phyloP scores from a whole-genome alignment of 2,888 invertebrate species.

The Luperina testacea region DNA sequence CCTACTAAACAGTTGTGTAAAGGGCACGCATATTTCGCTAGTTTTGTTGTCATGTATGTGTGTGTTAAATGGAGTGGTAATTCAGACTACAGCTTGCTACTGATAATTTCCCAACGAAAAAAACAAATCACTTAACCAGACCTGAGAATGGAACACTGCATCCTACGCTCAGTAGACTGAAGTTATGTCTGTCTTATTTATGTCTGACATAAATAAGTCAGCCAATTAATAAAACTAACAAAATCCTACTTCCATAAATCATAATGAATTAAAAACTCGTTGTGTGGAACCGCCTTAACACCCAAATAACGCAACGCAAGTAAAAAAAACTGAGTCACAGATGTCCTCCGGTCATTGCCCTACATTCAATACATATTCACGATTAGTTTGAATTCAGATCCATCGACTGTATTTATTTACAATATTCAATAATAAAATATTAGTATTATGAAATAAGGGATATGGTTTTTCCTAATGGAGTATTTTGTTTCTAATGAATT shows the following conservation, averaged over 20 bases:
- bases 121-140: background rate
- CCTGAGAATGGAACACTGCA: background rate
- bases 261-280: background rate
- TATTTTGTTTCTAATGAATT: background rate
- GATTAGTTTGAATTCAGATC: background rate
- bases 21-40: background rate
- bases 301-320: constrained; percentile 15
- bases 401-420: constrained; percentile 29
- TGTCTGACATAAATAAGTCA: background rate
- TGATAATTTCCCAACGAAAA: background rate
- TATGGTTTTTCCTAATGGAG: background rate
- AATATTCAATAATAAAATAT: constrained; percentile 2
- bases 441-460: constrained; percentile 5
- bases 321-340: constrained; percentile 51
- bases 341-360: constrained; percentile 52
- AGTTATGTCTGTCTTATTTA: no score
- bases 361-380: constrained; percentile 44
- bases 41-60: background rate
- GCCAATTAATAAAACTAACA: background rate
- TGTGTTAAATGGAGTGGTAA: no score
- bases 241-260: background rate
- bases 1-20: background rate
- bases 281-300: constrained; percentile 31
- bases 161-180: background rate
- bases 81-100: no score